Evolutionary conservation across 2,888 invertebrate genomes (phyloP).

Genomic region (Mesoligia furuncula): DNA sequence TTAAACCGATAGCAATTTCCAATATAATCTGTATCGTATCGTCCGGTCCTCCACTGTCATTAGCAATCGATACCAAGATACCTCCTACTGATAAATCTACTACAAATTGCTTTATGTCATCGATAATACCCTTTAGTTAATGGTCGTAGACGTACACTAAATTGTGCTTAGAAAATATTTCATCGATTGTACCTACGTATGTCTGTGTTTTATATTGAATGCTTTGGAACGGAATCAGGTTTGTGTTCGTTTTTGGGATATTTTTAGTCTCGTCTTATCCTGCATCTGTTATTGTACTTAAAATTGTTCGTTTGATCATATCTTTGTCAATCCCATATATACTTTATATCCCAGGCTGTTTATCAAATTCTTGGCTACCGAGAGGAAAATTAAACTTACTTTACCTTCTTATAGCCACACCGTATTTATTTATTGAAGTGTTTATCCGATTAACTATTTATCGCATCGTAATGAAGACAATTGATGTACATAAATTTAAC

Average conservation of each 20-base stretch:
- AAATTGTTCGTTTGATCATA: background rate
- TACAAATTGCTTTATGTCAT: constrained; percentile 75
- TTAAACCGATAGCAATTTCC: constrained; percentile 64
- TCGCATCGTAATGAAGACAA: constrained; percentile 5
- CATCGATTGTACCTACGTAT: constrained; percentile 8
- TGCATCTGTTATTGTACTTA: constrained; percentile 12
- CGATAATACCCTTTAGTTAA: constrained; percentile 71
- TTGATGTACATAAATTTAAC: background rate
- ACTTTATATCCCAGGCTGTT: background rate
- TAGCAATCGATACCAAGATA: constrained; percentile 70
- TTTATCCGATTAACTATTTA: constrained; percentile 10
- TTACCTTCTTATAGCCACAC: background rate
- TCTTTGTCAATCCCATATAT: constrained; percentile 1
- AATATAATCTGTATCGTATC: constrained; percentile 68
- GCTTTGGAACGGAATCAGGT: background rate
- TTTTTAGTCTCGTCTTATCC: constrained; percentile 12
- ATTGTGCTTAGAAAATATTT: constrained; percentile 56
- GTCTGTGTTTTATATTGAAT: constrained; percentile 16
- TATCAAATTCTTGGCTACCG: background rate
- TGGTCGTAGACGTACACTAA: constrained; percentile 53
- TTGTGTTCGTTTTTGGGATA: constrained; percentile 25
- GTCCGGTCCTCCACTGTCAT: constrained; percentile 68
- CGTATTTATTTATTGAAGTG: background rate
- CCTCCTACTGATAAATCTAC: constrained; percentile 68
- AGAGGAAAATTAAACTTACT: background rate